Evolutionary conservation across 1,140 invertebrate species (phyloP).

Genomic region (Tigriopus japonicus): DNA sequence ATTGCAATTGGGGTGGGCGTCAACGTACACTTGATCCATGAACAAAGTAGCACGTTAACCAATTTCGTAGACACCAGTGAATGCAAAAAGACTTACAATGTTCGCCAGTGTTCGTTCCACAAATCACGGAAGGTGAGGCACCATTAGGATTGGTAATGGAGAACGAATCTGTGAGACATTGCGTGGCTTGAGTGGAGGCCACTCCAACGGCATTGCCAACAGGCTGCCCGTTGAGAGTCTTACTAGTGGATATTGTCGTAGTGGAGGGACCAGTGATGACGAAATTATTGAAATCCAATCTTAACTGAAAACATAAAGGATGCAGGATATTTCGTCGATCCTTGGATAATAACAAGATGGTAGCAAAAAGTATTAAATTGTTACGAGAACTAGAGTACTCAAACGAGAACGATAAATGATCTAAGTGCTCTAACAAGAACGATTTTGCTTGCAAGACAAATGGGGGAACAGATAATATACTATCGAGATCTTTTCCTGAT

Average conservation of each 20-base stretch:
- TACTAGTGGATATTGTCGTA: neutral
- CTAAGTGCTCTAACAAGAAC: no score
- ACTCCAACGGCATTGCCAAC: neutral
- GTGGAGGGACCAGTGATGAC: slow-evolving; percentile 10
- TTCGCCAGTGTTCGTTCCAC: slow-evolving; percentile 11
- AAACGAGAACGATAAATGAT: no score
- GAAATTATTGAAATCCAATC: slow-evolving; percentile 6
- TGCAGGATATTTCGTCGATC: no score
- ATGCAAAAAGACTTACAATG: slow-evolving; percentile 5
- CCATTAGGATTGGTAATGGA: slow-evolving; percentile 3
- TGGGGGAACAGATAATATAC: no score
- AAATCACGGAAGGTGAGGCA: slow-evolving; percentile 6
- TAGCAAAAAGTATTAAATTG: no score
- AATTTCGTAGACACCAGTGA: no score
- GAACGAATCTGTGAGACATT: slow-evolving; percentile 2
- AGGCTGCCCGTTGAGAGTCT: neutral
- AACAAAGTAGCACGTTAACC: no score
- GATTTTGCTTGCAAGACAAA: no score
- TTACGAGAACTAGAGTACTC: no score
- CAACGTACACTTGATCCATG: neutral
- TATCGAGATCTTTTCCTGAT: no score
- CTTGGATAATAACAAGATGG: no score
- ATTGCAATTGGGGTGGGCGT: neutral
- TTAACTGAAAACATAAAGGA: neutral
- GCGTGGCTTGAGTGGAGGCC: neutral